Base-by-base conservation (phyloP, 2,797 vertebrate species). In the Melanotaenia boesemani region DNA sequence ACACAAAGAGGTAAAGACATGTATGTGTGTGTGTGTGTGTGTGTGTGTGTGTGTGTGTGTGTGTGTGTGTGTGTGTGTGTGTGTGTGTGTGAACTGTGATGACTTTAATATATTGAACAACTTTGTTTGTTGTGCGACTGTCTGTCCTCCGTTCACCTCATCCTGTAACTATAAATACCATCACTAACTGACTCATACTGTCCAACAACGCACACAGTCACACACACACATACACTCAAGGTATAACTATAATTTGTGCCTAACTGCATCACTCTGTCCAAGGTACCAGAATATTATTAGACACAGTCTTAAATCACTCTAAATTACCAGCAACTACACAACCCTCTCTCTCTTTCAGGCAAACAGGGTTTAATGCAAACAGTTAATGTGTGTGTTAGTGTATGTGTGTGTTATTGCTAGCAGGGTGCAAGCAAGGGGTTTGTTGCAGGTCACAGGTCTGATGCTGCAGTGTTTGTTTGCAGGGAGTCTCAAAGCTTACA, bases 181-280 rank as follows among this genome's bases (percentile, higher is more conserved):
- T 54, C 32, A 65, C 57, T 32, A 72, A 80, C 67, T 67, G 70
- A 84, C 74, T 82, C 70, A 69, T 26, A 60, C 58, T 57, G n/a
- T 60, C 74, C 20, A 30, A 71, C 56, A 73, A 71, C 67, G 15
- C 44, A 18, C 44, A 46, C 16, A 46, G 41, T 16, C 70, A 54
- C 72, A 55, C 72, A 68, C 32, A 54, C 39, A 59, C 62, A 72
- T 12, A 70, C 52, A 78, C 74, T 36, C 63, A 72, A 4, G 60
- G 73, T 63, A 82, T 74, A 83, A 74, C 88, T 77, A 83, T 89
- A 86, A 90, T 85, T 90, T 88, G 79, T 79, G 76, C 86, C 67
- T 34, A 78, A 78, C 61, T 78, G 78, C 76, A 82, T 83, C 88
- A 72, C 58, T 72, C 66, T 84, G 81, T 88, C 85, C 74, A 66